A percentile compares a stretch with the other conserved stretches of the same genome.
phyloP scores from a whole-genome alignment of 2,797 vertebrate species.

The Peromyscus attwateri region DNA sequence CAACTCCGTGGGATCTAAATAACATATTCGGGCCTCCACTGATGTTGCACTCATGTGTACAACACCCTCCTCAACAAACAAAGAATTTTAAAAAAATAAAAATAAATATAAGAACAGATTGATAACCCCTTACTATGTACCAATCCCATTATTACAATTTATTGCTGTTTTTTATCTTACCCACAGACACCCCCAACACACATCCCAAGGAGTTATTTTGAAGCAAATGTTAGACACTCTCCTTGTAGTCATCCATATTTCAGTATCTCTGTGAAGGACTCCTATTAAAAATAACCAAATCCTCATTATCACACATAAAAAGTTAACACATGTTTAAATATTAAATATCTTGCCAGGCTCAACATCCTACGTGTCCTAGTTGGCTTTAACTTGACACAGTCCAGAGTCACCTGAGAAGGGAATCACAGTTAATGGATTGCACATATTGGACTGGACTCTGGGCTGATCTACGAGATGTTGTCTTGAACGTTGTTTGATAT shows the following conservation, averaged over 20 bases:
- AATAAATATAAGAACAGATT: not conserved
- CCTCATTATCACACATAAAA: slow-evolving; percentile 32
- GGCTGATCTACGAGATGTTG: not conserved
- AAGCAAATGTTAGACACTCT: not conserved
- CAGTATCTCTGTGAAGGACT: slow-evolving; percentile 5
- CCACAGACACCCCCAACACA: not conserved
- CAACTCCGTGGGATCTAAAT: not conserved
- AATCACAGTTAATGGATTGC: not conserved
- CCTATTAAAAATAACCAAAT: not conserved
- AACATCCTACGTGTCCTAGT: not conserved
- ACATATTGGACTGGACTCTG: not conserved
- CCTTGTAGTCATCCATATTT: not conserved
- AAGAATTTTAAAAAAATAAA: not conserved
- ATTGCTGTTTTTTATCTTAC: not conserved
- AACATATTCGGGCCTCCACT: not conserved
- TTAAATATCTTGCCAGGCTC: not conserved
- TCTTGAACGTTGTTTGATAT: not conserved
- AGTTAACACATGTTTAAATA: not conserved
- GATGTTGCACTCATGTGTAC: not conserved
- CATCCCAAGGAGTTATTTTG: not conserved
- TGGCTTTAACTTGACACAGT: not conserved
- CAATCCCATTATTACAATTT: not conserved
- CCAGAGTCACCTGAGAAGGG: not conserved
- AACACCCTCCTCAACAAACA: not conserved
- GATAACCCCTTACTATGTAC: not conserved